Base-by-base conservation (phyloP, 2,888 invertebrate species). In the Dioctria rufipes region DNA sequence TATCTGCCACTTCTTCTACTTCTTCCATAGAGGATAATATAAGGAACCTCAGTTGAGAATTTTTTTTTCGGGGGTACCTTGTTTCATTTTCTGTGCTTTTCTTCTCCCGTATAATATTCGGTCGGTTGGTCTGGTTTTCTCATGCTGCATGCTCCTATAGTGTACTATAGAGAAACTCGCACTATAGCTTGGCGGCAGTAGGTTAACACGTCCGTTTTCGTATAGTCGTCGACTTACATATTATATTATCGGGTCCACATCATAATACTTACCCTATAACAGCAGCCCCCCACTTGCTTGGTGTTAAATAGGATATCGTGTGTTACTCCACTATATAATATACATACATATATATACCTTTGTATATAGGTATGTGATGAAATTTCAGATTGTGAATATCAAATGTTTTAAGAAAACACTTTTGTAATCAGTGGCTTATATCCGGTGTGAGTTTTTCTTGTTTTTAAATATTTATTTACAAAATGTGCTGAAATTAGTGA, bases 131-230 rank as follows among this genome's bases (percentile, higher is more conserved):
- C 58, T 39, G 11, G 37, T 25, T 61, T 25, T 73, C 49, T 63
- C 39, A 58, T 77, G 49, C 77, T 25, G 25, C 25, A 25, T 25
- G 25, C 25, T 25, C 25, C 25, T 25, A 25, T 25, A 25, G 25
- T 25, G 2, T 25, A 25, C 25, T 25, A 25, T 25, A 25, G 25
- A 25, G 25, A 63, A 77, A 46, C 63, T 73, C 49, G 25, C 58
- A 4, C 60, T 77, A 77, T 77, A 77, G 63, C n/a, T 25, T 25
- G 25, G 25, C 37, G 49, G 5, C 63, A 77, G 63, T 77, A 77
- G 63, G 77, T 77, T 77, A 77, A 46, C 77, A 77, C 61, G 77
- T 49, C 63, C 63, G 77, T 63, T 63, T 63, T 77, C 43, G 77
- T 46, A 77, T 63, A 49, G 61, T 63, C 51, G 61, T 63, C 51